These are phyloP conservation scores for Turdus rufiventris DNA, from an alignment of 2,113 vertebrate species.

Conservation along the genomic window DNA sequence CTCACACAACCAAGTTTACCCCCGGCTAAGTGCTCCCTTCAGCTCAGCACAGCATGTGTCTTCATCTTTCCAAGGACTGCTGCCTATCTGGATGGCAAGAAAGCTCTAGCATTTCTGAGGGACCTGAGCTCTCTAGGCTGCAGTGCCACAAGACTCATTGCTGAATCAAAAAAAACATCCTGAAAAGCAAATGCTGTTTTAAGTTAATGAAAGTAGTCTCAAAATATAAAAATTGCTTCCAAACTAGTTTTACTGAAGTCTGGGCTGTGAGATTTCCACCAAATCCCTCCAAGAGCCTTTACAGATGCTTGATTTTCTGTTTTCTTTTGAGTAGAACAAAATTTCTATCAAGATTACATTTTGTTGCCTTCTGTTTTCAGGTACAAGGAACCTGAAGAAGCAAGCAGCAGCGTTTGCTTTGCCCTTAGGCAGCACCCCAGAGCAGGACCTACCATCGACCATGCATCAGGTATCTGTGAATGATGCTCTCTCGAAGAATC, in stretches of 20 bases:
- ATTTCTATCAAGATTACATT: background rate
- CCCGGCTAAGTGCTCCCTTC: background rate
- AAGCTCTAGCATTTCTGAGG: background rate
- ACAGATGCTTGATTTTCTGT: background rate
- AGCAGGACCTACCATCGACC: slow-evolving; percentile 85
- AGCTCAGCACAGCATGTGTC: fast-evolving
- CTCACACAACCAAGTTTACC: background rate
- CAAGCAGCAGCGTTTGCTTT: fast-evolving
- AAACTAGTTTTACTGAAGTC: background rate
- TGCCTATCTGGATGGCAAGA: background rate
- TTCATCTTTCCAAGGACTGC: background rate
- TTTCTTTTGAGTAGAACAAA: background rate
- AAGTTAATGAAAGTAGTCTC: background rate
- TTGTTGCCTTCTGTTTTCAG: background rate
- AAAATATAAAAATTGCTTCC: background rate
- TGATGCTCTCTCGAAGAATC: slow-evolving; percentile 84
- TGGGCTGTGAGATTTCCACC: background rate
- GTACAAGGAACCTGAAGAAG: background rate
- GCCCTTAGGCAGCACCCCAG: background rate
- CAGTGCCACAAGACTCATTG: background rate
- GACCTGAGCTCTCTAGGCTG: background rate
- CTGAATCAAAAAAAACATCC: background rate
- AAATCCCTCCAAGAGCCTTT: background rate
- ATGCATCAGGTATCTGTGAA: slow-evolving; percentile 88
- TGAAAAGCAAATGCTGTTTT: background rate